These are phyloP conservation scores for Dromaius novaehollandiae DNA, from an alignment of 2,113 vertebrate species.

Conservation along the genomic window DNA sequence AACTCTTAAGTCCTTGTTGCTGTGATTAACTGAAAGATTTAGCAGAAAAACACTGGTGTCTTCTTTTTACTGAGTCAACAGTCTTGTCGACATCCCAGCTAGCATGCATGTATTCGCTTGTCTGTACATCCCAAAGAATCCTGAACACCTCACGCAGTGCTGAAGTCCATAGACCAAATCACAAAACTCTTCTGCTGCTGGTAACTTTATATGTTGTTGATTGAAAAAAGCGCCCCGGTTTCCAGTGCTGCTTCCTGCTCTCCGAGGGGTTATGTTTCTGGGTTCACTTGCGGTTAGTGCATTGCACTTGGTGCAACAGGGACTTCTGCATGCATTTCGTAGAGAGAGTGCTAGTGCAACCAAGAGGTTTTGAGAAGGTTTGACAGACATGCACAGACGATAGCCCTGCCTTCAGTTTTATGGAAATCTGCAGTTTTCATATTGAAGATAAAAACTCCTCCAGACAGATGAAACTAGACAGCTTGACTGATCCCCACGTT, in stretches of 20 bases:
- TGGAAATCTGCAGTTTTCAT: background rate
- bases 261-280: rapidly evolving
- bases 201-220: rapidly evolving
- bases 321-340: rapidly evolving
- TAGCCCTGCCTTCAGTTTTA: background rate
- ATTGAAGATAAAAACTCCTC: background rate
- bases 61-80: background rate
- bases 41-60: background rate
- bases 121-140: background rate
- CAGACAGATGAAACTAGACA: background rate
- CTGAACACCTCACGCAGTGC: background rate
- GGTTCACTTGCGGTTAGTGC: background rate
- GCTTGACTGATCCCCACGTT: background rate
- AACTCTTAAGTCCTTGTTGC: background rate
- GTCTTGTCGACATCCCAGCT: background rate
- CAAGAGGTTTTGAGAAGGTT: background rate
- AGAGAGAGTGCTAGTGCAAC: background rate
- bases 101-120: rapidly evolving
- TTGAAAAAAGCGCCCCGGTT: rapidly evolving
- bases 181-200: background rate
- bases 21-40: background rate
- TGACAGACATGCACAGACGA: background rate
- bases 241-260: background rate
- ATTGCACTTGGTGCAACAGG: rapidly evolving
- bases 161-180: background rate